Conservation (phyloP, 2,113 vertebrate genomes). For the Brachyhypopomus gauderio region DNA sequence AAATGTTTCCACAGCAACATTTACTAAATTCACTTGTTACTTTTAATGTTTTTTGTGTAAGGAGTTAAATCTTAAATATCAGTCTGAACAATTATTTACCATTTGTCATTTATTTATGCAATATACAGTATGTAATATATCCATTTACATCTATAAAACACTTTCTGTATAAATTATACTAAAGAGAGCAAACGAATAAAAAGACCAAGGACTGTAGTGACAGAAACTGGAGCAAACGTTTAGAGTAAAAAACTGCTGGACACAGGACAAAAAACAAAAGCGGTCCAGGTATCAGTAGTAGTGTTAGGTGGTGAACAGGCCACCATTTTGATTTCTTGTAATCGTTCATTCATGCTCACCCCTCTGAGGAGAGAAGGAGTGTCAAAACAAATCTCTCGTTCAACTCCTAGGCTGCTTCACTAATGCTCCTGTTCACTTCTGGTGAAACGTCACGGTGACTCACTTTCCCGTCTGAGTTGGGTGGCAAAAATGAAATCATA, state of each 20-base stretch:
- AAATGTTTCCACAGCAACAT: too few relatives aligned
- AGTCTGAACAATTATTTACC: slow-evolving; percentile 30
- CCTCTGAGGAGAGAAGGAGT: background rate
- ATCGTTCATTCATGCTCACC: background rate
- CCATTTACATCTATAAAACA: slow-evolving; percentile 76
- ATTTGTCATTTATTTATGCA: slow-evolving; percentile 71
- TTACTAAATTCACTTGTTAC: too few relatives aligned
- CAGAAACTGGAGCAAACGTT: background rate
- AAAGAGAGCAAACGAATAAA: slow-evolving; percentile 55
- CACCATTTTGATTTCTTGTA: background rate
- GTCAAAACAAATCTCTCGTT: background rate
- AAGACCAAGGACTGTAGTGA: slow-evolving; percentile 37
- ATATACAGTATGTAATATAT: slow-evolving; percentile 71
- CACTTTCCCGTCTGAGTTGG: background rate
- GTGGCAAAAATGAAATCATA: background rate
- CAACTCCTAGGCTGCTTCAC: too few relatives aligned
- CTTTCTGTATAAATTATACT: slow-evolving; percentile 71
- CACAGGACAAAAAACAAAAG: slow-evolving; percentile 12
- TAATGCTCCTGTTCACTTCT: background rate
- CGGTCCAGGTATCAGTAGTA: slow-evolving; percentile 1
- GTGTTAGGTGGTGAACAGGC: slow-evolving; percentile 37
- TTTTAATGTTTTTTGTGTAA: too few relatives aligned
- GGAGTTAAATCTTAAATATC: slow-evolving; percentile 5
- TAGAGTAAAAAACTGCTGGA: background rate
- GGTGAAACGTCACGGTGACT: background rate